phyloP scores from a whole-genome alignment of 37 sponge, comb jelly and placozoan genomes.

The Ephydatia muelleri region DNA sequence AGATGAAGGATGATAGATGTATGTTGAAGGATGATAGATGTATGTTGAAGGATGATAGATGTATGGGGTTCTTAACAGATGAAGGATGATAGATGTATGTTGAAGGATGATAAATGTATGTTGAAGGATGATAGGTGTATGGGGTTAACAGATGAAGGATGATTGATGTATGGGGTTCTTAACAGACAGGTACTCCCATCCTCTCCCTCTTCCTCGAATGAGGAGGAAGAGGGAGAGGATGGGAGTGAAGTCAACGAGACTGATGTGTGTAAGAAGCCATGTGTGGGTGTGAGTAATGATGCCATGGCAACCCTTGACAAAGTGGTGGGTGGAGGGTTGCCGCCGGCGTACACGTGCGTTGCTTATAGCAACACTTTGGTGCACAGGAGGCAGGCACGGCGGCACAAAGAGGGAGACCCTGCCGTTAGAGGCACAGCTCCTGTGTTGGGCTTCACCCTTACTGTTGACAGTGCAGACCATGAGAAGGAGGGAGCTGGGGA shows the following conservation, averaged over 20 bases:
- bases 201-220: no score
- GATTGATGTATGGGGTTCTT: no score
- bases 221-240: background rate
- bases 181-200: no score
- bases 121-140: no score
- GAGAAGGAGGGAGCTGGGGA: background rate
- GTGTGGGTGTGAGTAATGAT: background rate
- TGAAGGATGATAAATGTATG: no score
- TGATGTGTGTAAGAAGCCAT: background rate
- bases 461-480: background rate
- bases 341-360: conserved; percentile 20
- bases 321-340: background rate
- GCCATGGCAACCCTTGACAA: background rate
- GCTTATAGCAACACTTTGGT: conserved; percentile 34
- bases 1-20: no score
- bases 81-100: no score
- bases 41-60: no score
- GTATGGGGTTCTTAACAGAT: no score
- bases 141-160: no score
- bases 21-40: no score
- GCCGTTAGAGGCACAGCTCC: background rate
- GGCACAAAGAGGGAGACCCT: background rate
- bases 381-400: conserved; percentile 20
- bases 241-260: background rate
- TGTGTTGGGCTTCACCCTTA: background rate